Evolutionary conservation across 1,140 invertebrate species (phyloP).

Genomic region (Phymorhynchus buccinoides): DNA sequence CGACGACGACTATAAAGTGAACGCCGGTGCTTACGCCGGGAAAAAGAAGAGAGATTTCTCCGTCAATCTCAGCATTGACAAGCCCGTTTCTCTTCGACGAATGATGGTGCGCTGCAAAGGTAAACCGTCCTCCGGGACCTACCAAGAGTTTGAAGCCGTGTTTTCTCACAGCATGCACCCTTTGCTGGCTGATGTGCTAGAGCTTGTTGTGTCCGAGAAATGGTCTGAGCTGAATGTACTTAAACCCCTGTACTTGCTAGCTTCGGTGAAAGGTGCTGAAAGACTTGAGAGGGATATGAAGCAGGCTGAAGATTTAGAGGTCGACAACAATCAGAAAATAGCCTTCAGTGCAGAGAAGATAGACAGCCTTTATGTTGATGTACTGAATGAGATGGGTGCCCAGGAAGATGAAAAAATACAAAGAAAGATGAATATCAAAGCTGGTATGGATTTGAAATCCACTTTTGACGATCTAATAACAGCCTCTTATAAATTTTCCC

Average conservation of each 20-base stretch:
- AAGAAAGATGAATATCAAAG: constrained; percentile 7
- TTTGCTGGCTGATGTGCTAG: background rate
- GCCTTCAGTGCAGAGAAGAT: background rate
- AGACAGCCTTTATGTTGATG: background rate
- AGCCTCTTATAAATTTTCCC: background rate
- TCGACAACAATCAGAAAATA: background rate
- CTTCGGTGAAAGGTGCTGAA: background rate
- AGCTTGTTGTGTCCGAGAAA: background rate
- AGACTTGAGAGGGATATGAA: background rate
- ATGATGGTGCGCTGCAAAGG: background rate
- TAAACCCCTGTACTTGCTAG: background rate
- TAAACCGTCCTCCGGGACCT: background rate
- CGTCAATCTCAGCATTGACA: constrained; percentile 1
- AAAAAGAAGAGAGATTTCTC: constrained; percentile 22
- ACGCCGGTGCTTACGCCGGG: background rate
- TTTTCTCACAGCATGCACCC: constrained; percentile 26
- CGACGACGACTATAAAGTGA: background rate
- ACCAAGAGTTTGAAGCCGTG: constrained; percentile 6
- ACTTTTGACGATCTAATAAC: background rate
- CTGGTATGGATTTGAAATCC: background rate
- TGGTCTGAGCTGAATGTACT: background rate
- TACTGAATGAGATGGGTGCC: background rate
- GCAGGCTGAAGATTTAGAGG: background rate
- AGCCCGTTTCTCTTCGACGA: background rate
- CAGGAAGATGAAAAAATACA: background rate